Conservation (phyloP, 2,797 vertebrate species). For the Salarias fasciatus region DNA sequence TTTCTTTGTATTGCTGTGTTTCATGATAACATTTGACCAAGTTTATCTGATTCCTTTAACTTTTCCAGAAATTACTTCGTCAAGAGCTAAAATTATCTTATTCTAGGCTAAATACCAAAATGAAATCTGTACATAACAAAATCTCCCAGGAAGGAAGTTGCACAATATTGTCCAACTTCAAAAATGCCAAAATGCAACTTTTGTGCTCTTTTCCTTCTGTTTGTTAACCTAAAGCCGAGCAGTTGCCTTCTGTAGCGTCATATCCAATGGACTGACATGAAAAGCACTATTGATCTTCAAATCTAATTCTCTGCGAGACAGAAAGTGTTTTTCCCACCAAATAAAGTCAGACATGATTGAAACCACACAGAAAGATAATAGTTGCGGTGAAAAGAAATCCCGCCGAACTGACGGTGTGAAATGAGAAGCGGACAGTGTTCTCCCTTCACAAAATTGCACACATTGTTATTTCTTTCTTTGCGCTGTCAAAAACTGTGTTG, state of each 20-base stretch:
- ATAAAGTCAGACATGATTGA: conserved; percentile 12
- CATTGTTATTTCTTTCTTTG: not conserved
- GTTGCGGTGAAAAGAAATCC: conserved; percentile 9
- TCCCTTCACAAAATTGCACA: not conserved
- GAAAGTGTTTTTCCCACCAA: not conserved
- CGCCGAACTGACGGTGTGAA: not conserved
- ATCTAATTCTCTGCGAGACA: not conserved
- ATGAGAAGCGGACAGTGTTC: not conserved
- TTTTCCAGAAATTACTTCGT: too few species aligned
- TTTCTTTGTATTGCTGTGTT: too few species aligned
- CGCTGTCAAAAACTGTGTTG: not conserved
- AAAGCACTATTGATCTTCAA: not conserved
- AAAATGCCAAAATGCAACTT: too few species aligned
- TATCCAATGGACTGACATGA: not conserved
- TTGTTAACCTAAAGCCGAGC: not conserved
- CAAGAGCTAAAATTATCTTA: too few species aligned
- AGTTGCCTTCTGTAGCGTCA: not conserved
- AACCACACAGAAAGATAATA: conserved; percentile 1
- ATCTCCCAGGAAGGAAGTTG: too few species aligned
- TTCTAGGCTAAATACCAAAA: too few species aligned
- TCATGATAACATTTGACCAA: too few species aligned
- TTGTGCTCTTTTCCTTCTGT: not conserved
- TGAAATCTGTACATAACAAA: too few species aligned
- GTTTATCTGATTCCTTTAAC: too few species aligned
- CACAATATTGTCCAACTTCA: too few species aligned